phyloP scores from a whole-genome alignment of 2,888 invertebrate genomes.

The Hirudinaria manillensis region DNA sequence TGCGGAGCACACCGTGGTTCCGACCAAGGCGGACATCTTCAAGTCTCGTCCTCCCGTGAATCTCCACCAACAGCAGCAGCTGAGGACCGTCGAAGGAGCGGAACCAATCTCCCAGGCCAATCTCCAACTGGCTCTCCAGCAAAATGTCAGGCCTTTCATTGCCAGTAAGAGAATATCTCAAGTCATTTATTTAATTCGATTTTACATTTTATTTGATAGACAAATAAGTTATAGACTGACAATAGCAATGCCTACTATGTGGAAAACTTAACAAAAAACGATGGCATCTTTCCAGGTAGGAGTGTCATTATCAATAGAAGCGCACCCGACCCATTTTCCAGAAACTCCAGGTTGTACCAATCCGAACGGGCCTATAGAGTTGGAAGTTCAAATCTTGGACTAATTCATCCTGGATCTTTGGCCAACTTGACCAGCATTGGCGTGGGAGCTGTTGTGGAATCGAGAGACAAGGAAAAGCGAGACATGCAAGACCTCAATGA shows the following conservation, averaged over 20 bases:
- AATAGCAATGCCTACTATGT: too few relatives aligned
- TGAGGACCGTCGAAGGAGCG: not conserved
- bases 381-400: not conserved
- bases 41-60: not conserved
- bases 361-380: conserved; percentile 4
- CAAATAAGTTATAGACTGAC: too few relatives aligned
- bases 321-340: conserved; percentile 20
- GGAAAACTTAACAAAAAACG: too few relatives aligned
- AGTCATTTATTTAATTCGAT: too few relatives aligned
- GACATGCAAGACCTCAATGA: conserved; percentile 58
- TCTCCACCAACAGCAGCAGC: not conserved
- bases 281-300: conserved; percentile 1
- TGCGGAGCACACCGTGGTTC: not conserved
- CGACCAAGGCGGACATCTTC: conserved; percentile 7
- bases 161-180: not conserved
- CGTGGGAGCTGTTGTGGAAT: conserved; percentile 53
- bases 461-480: conserved; percentile 57
- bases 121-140: not conserved
- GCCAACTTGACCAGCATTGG: conserved; percentile 45
- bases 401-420: conserved; percentile 42
- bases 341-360: conserved; percentile 15
- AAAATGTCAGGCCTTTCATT: conserved; percentile 27
- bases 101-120: conserved; percentile 8
- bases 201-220: too few relatives aligned
- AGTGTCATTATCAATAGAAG: conserved; percentile 28